Conservation (phyloP, 2,888 invertebrate species). For the Heliconius sara region DNA sequence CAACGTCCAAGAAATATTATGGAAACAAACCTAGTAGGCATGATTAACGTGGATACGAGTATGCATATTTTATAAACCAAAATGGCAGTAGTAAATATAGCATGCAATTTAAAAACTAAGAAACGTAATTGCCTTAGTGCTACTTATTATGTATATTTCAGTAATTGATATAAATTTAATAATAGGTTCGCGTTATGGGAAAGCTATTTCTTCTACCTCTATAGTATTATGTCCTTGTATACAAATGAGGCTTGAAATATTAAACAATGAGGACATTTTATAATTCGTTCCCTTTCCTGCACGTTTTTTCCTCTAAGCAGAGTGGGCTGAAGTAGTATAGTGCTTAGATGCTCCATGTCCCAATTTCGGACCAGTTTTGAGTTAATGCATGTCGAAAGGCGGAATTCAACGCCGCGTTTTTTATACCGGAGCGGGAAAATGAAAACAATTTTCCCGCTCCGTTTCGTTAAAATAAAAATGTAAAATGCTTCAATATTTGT, state of each 20-base stretch:
- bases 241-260: background rate
- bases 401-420: background rate
- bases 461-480: no score
- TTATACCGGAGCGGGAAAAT: background rate
- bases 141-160: slow-evolving; percentile 28
- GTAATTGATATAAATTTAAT: slow-evolving; percentile 33
- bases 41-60: slow-evolving; percentile 13
- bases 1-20: background rate
- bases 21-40: slow-evolving; percentile 10
- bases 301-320: no score
- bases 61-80: slow-evolving; percentile 32
- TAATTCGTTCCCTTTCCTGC: no score
- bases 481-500: no score
- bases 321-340: background rate
- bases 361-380: background rate
- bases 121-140: slow-evolving; percentile 25
- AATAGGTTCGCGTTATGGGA: slow-evolving; percentile 21
- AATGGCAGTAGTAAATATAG: slow-evolving; percentile 27
- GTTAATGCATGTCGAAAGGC: background rate
- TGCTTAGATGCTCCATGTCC: background rate
- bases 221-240: background rate
- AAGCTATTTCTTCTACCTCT: slow-evolving; percentile 2
- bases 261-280: background rate
- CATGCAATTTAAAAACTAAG: slow-evolving; percentile 33
- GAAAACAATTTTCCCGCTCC: no score